Evolutionary conservation across 2,797 vertebrate genomes (phyloP).

Genomic region (Melanotaenia trifasciata): DNA sequence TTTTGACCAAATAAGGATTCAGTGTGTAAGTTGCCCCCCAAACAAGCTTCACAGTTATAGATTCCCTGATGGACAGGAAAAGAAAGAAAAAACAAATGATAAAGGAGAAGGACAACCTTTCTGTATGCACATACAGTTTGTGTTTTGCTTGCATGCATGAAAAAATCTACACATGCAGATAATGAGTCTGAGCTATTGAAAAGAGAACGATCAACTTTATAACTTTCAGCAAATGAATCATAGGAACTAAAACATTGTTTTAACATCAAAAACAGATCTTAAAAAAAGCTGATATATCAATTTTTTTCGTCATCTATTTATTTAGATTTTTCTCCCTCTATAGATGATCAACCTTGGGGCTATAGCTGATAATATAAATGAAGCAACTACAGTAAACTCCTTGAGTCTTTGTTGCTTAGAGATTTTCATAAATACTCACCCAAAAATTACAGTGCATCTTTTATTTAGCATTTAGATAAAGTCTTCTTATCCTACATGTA

Average conservation of each 20-base stretch:
- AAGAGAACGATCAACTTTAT: conserved; percentile 41
- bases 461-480: conserved; percentile 37
- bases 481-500: conserved; percentile 44
- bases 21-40: conserved; percentile 54
- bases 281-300: conserved; percentile 28
- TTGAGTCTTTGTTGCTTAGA: background rate
- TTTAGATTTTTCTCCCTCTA: conserved; percentile 1
- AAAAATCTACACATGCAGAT: conserved; percentile 45
- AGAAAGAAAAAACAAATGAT: conserved; percentile 52
- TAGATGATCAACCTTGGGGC: conserved; percentile 11
- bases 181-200: conserved; percentile 38
- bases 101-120: conserved; percentile 31
- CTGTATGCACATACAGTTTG: conserved; percentile 36
- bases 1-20: conserved; percentile 85
- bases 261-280: conserved; percentile 21
- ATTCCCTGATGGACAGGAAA: conserved; percentile 43
- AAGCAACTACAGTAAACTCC: background rate
- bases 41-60: conserved; percentile 45
- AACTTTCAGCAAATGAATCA: conserved; percentile 44
- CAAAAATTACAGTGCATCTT: conserved; percentile 21
- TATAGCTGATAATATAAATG: background rate
- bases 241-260: conserved; percentile 22
- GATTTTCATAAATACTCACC: conserved; percentile 4
- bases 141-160: conserved; percentile 52
- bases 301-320: conserved; percentile 7